Conservation (phyloP, 2,113 vertebrate genomes). For the Megaceryle maxima region DNA sequence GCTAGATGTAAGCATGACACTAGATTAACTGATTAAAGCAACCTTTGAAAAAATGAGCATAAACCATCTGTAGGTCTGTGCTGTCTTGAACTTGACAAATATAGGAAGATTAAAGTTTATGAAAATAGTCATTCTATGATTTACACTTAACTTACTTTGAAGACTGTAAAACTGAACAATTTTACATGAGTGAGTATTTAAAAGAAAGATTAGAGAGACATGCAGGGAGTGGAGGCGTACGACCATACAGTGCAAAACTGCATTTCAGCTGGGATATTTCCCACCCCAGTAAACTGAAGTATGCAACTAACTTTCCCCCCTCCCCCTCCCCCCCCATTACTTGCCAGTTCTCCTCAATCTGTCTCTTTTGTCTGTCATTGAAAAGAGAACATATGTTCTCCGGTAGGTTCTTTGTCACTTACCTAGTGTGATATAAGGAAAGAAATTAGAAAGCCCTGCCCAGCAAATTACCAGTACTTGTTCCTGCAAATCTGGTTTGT, state of each 20-base stretch:
- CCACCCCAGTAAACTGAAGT: neutral
- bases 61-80: neutral
- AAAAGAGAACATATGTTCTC: slow-evolving; percentile 23
- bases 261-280: neutral
- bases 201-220: neutral
- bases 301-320: neutral
- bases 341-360: slow-evolving; percentile 8
- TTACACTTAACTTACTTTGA: slow-evolving; percentile 15
- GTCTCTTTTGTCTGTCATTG: slow-evolving; percentile 16
- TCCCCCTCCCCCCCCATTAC: neutral
- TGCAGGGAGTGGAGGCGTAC: neutral
- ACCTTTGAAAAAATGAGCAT: neutral
- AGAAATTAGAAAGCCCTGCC: neutral
- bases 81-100: neutral
- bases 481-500: neutral
- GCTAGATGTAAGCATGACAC: neutral
- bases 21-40: neutral
- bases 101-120: neutral
- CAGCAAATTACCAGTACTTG: neutral
- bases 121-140: neutral
- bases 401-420: slow-evolving; percentile 6
- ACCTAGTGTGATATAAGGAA: neutral
- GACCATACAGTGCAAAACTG: neutral
- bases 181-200: neutral
- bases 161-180: neutral